phyloP scores from a whole-genome alignment of 2,888 invertebrate species.

The Coronaproctus castanopsis region DNA sequence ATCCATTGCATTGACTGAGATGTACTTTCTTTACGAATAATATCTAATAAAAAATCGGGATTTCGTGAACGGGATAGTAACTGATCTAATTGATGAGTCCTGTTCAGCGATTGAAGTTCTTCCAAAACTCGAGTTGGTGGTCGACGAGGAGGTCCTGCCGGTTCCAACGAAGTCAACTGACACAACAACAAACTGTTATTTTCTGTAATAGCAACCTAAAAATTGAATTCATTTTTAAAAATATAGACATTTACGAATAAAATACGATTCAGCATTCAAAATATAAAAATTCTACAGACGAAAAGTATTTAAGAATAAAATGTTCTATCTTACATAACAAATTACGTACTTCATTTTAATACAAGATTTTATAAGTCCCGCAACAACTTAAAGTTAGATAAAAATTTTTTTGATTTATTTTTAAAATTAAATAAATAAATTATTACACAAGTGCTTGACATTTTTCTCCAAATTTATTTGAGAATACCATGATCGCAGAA shows the following conservation, averaged over 20 bases:
- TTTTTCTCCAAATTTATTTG: no score
- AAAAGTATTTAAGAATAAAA: background rate
- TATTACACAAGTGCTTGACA: no score
- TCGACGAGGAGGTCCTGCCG: slow-evolving; percentile 57
- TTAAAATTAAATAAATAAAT: no score
- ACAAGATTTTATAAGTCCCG: no score
- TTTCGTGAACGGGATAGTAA: slow-evolving; percentile 68
- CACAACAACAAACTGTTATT: slow-evolving; percentile 65
- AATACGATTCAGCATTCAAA: no score
- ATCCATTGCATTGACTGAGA: slow-evolving; percentile 94
- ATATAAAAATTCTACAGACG: background rate
- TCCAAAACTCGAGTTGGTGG: slow-evolving; percentile 62
- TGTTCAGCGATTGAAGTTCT: slow-evolving; percentile 54
- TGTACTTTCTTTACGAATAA: slow-evolving; percentile 70
- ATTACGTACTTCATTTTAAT: no score
- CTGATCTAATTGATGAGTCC: slow-evolving; percentile 63
- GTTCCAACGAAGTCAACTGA: slow-evolving; percentile 63
- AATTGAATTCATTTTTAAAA: no score
- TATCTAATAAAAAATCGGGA: slow-evolving; percentile 78
- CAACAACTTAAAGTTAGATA: no score
- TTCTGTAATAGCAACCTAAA: slow-evolving; percentile 56
- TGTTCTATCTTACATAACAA: no score
- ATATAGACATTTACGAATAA: background rate
- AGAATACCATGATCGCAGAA: no score
- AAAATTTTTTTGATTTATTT: no score